phyloP scores from a whole-genome alignment of 35 echinoderm and acorn worm genomes.

The Heliocidaris tuberculata region DNA sequence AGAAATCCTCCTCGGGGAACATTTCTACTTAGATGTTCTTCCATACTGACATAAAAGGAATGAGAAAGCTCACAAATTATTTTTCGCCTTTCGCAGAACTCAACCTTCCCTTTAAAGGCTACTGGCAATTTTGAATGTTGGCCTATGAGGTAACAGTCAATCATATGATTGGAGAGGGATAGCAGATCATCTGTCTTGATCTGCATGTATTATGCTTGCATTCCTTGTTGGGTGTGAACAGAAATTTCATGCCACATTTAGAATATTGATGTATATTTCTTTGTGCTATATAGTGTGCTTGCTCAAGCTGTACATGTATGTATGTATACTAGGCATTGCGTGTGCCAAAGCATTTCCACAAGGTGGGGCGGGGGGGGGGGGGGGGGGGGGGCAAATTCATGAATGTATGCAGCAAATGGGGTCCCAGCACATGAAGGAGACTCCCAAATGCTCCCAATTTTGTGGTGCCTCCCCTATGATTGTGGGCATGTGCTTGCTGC shows the following conservation, averaged over 20 bases:
- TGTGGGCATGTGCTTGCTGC: neutral
- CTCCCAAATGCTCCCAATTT: neutral
- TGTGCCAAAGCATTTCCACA: neutral
- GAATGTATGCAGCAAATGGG: neutral
- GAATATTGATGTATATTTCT: neutral
- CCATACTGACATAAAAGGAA: too few relatives aligned
- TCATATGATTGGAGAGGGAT: too few relatives aligned
- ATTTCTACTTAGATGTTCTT: too few relatives aligned
- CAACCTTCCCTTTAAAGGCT: too few relatives aligned
- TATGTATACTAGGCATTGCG: neutral
- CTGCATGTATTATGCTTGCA: neutral
- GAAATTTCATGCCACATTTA: neutral
- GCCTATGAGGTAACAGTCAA: too few relatives aligned
- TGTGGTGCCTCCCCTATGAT: neutral
- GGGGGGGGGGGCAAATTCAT: neutral
- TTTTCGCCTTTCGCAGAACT: too few relatives aligned
- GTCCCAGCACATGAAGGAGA: neutral
- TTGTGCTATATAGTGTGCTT: neutral
- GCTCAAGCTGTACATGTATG: neutral
- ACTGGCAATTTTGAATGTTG: too few relatives aligned
- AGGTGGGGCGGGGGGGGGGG: neutral
- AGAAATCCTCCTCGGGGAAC: too few relatives aligned
- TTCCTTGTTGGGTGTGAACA: neutral
- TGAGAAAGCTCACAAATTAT: too few relatives aligned
- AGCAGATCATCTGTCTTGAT: neutral